Percentiles rank a stretch among this genome's conserved stretches.
These are phyloP conservation scores for Notocelia uddmanniana DNA, from an alignment of 2,888 invertebrate species.

Conservation along the genomic window DNA sequence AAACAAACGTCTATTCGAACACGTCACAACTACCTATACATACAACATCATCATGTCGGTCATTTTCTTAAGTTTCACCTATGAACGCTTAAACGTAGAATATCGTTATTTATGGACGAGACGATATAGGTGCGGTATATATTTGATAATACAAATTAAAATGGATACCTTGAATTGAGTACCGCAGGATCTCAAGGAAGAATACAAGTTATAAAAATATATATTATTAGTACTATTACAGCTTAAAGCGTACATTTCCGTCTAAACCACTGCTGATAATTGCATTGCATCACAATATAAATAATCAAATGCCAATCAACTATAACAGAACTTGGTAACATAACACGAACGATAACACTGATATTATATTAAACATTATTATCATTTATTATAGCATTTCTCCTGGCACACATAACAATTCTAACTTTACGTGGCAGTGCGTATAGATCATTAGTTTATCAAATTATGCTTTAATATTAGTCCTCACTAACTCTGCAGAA, in stretches of 20 bases:
- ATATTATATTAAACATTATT: conserved; percentile 28
- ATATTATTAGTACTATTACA: conserved; percentile 5
- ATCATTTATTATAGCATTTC: conserved; percentile 31
- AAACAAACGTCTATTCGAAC: too few relatives aligned
- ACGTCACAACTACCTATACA: too few relatives aligned
- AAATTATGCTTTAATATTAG: conserved; percentile 20
- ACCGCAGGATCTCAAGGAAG: background rate
- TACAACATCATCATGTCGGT: too few relatives aligned
- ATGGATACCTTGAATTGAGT: background rate
- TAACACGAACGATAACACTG: conserved; percentile 22
- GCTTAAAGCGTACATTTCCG: background rate
- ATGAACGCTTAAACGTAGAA: background rate
- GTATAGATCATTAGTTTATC: conserved; percentile 3
- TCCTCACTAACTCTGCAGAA: background rate
- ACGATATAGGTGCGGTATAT: background rate
- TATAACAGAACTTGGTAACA: conserved; percentile 39
- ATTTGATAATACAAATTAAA: background rate
- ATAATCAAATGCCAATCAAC: background rate
- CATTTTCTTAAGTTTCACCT: too few relatives aligned
- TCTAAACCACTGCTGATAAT: background rate
- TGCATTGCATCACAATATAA: background rate
- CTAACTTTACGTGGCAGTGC: conserved; percentile 31
- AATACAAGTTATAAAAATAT: conserved; percentile 12
- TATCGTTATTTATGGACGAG: background rate
- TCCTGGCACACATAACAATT: conserved; percentile 12